A percentile compares a stretch with the other conserved stretches of the same genome.
phyloP scores from a whole-genome alignment of 2,888 invertebrate species.

The Metellina segmentata region DNA sequence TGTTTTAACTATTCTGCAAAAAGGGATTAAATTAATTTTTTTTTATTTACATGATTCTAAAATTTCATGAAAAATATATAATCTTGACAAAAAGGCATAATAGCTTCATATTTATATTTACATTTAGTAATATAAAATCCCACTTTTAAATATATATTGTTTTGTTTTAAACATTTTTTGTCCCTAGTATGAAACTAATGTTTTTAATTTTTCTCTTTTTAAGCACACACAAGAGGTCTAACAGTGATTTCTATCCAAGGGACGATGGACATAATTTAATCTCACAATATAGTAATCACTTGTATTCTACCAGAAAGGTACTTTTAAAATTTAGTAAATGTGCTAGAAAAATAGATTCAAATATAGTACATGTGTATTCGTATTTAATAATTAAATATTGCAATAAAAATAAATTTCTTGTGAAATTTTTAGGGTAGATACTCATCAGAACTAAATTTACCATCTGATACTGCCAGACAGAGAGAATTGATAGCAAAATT shows the following conservation, averaged over 20 bases:
- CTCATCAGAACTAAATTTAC: conserved; percentile 87
- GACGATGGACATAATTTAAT: conserved; percentile 98
- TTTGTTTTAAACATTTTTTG: too few species aligned
- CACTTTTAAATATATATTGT: too few species aligned
- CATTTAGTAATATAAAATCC: too few species aligned
- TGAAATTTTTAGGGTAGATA: conserved; percentile 79
- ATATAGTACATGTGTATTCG: not conserved
- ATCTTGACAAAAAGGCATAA: too few species aligned
- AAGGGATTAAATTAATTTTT: too few species aligned
- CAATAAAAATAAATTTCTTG: not conserved
- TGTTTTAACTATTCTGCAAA: too few species aligned
- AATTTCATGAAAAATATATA: too few species aligned
- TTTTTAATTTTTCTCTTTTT: not conserved
- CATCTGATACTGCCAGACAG: conserved; percentile 91
- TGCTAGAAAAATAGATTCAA: not conserved
- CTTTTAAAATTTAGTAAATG: not conserved
- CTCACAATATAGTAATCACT: conserved; percentile 95
- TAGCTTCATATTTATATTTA: too few species aligned
- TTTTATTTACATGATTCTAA: too few species aligned
- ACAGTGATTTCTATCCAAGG: conserved; percentile 81
- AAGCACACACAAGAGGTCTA: conserved; percentile 61
- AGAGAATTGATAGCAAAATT: conserved; percentile 94
- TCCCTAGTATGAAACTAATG: too few species aligned
- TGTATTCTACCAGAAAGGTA: conserved; percentile 85
- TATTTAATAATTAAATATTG: not conserved